Evolutionary conservation across 1,140 invertebrate species (phyloP).

Genomic region (Camponotus pennsylvanicus): DNA sequence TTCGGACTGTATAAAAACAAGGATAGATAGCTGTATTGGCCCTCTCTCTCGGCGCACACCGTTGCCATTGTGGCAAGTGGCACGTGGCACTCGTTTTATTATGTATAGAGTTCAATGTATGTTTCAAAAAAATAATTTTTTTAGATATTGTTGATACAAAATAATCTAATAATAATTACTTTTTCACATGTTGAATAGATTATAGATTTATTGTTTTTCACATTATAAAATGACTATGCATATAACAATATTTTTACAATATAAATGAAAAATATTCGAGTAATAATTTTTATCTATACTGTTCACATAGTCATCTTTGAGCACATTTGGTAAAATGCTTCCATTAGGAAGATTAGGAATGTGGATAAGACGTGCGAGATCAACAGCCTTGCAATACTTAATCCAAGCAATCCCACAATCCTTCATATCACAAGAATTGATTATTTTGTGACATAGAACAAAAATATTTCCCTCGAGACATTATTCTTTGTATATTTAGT

Average conservation of each 20-base stretch:
- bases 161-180: neutral
- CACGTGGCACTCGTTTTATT: too few relatives aligned
- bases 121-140: neutral
- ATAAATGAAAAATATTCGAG: neutral
- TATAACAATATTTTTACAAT: slow-evolving; percentile 19
- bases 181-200: neutral
- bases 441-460: neutral
- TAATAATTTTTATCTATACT: neutral
- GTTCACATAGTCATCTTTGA: slow-evolving; percentile 41
- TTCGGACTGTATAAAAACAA: too few relatives aligned
- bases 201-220: neutral
- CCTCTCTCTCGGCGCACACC: too few relatives aligned
- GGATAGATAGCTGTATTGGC: too few relatives aligned
- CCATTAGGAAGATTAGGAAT: slow-evolving; percentile 29
- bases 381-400: neutral
- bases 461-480: neutral
- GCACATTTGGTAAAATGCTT: slow-evolving; percentile 18
- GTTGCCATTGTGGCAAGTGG: too few relatives aligned
- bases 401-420: neutral
- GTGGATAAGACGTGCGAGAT: slow-evolving; percentile 46
- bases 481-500: slow-evolving; percentile 77
- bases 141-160: neutral
- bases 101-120: neutral
- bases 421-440: neutral
- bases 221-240: slow-evolving; percentile 14